Evolutionary conservation across 2,113 vertebrate genomes (phyloP).

Genomic region (Prochilodus magdalenae): DNA sequence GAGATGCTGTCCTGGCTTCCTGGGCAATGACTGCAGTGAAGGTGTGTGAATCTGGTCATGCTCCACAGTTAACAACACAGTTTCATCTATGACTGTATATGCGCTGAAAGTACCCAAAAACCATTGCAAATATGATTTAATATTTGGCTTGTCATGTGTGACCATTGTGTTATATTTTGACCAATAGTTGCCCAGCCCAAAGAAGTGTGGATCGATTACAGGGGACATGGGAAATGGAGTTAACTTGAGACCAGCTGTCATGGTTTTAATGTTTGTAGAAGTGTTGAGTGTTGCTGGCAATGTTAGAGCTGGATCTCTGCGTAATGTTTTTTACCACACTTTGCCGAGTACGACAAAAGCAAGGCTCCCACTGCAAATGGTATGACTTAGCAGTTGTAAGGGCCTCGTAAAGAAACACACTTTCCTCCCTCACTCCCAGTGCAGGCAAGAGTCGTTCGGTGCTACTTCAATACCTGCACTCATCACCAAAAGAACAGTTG

Average conservation of each 20-base stretch:
- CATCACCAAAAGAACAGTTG: too few species aligned
- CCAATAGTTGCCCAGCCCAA: not conserved
- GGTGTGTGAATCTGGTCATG: conserved; percentile 70
- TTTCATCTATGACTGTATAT: too few species aligned
- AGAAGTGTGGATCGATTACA: not conserved
- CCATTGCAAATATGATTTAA: too few species aligned
- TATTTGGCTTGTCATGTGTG: too few species aligned
- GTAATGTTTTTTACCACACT: conserved; percentile 22
- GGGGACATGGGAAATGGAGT: not conserved
- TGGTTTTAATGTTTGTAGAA: conserved; percentile 37
- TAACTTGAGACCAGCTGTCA: conserved; percentile 11
- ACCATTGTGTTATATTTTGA: too few species aligned
- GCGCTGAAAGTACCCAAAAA: too few species aligned
- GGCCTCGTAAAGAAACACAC: not conserved
- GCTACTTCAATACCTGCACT: too few species aligned
- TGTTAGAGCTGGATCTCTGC: not conserved
- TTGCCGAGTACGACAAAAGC: conserved; percentile 13
- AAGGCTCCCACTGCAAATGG: not conserved
- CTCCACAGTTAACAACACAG: not conserved
- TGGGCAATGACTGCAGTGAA: conserved; percentile 84
- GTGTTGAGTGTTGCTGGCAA: conserved; percentile 22
- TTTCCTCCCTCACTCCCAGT: too few species aligned
- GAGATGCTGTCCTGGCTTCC: conserved; percentile 88
- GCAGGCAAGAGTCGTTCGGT: too few species aligned
- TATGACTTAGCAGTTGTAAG: not conserved